Evolutionary conservation across 2,888 invertebrate species (phyloP), one percentile per base, ranked within the genome.

Genomic region (Acrobasis repandana): DNA sequence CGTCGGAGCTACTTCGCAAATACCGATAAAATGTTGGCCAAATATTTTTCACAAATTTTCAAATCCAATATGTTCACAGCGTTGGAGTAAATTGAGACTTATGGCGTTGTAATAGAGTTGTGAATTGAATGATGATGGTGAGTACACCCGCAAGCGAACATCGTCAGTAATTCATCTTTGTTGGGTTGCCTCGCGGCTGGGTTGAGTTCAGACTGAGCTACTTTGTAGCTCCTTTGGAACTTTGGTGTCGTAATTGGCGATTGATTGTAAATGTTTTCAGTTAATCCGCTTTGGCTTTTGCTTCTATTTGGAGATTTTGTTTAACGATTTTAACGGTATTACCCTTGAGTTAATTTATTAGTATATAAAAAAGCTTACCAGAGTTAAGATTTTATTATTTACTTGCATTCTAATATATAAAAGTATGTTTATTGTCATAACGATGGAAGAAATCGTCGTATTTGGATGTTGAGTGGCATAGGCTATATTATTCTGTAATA

Each of bases 111-210:
- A 75, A 83, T 81, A 82, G 80, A 81, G 80, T 82, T 79, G 80
- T 72, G 75, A 75, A 82, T 83, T 83, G 83, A 79, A 82, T 79
- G 70, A 74, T 77, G 73, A 77, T 77, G 76, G 71, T 61, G 63
- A 61, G 58, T 68, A 43, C 33, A 57, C 58, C 66, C 71, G 62
- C 66, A 60, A 65, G 76, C 75, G 65, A 70, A 76, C 75, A 73
- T 68, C 73, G 70, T 65, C 70, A 72, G 73, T 75, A 73, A 81
- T 78, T 79, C 77, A 76, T 80, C 77, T 75, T 72, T 73, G 65
- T 60, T 61, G 63, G 65, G 18, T 54, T 18, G 43, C 61, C 60
- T 56, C 52, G 33, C 61, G 62, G 64, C 58, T 4, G n/a, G n/a
- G 60, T 43, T 56, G 70, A 67, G 68, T 68, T 28, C 65, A 67